Base-by-base conservation (phyloP, 2,888 invertebrate species). In the Spilarctia lutea region DNA sequence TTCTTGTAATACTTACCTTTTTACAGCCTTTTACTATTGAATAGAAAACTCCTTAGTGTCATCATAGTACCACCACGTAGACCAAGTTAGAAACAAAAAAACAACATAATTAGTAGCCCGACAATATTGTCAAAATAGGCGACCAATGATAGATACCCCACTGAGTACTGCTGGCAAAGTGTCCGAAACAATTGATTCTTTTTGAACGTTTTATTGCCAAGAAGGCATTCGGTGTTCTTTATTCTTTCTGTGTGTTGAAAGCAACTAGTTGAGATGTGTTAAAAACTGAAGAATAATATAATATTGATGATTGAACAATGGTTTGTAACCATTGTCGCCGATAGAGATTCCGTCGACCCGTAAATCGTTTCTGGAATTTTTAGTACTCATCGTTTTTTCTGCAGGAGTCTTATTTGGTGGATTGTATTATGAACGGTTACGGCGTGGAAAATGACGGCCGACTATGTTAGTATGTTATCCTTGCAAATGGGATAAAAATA, bases 61-160 rank as follows among this genome's bases (percentile, higher is more conserved):
- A 48, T 18, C 48, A 48, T 20, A 16, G 2, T 45, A 45, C 18
- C n/a, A 52, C 74, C 11, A 74, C 79, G 81, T 79, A 66, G 24
- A 63, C 77, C 77, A 68, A 13, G 72, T 65, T 68, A 52, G 52
- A 75, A 77, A 81, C 78, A 81, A 89, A 87, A n/a, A 90, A 93
- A 93, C 91, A 92, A 93, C 91, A 91, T 93, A 94, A 94, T 95
- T 93, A 92, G 90, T 87, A 85, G 86, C 83, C 83, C 85, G 84
- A 85, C 84, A 83, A 86, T 85, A 89, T 87, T 92, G 91, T 92
- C 91, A 91, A 91, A 92, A 91, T 91, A 91, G 88, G 88, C 83
- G 86, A 90, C 90, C 88, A 87, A 73, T 77, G 75, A 72, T 77
- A 78, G 83, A 81, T 85, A 71, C 87, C 93, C 92, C 86, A 90